Conservation (phyloP, 2,113 vertebrate genomes). For the Vanacampus margaritifer region DNA sequence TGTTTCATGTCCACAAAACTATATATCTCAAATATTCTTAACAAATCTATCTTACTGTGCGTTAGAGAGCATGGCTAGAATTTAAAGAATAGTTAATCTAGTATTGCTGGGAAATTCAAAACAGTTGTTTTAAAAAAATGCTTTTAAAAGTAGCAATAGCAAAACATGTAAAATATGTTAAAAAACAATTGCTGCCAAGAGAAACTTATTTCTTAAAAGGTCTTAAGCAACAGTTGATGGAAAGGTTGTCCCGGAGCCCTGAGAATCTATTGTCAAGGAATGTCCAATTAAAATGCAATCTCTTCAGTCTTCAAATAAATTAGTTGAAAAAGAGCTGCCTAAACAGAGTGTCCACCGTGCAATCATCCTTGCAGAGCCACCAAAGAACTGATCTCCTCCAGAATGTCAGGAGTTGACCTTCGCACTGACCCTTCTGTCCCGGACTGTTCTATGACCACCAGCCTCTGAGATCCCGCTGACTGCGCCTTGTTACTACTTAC, state of each 20-base stretch:
- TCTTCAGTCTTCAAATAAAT: too few relatives aligned
- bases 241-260: too few relatives aligned
- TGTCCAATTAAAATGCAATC: neutral
- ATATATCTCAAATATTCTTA: neutral
- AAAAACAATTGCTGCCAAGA: neutral
- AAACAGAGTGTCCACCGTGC: slow-evolving; percentile 8
- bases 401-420: slow-evolving; percentile 7
- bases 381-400: slow-evolving; percentile 37
- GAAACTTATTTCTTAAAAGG: too few relatives aligned
- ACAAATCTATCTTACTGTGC: neutral
- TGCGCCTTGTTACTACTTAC: slow-evolving; percentile 45
- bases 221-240: too few relatives aligned
- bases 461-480: slow-evolving; percentile 27
- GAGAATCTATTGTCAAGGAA: neutral
- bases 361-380: slow-evolving; percentile 18
- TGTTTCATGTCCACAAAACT: too few relatives aligned
- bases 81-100: neutral
- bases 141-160: neutral
- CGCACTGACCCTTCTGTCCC: slow-evolving; percentile 35
- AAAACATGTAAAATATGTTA: neutral
- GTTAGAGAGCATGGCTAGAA: neutral
- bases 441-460: slow-evolving; percentile 12
- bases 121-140: neutral
- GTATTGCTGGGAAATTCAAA: neutral
- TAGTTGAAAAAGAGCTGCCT: neutral